phyloP scores from a whole-genome alignment of 2,888 invertebrate genomes.

The Heterodera filipjevi region DNA sequence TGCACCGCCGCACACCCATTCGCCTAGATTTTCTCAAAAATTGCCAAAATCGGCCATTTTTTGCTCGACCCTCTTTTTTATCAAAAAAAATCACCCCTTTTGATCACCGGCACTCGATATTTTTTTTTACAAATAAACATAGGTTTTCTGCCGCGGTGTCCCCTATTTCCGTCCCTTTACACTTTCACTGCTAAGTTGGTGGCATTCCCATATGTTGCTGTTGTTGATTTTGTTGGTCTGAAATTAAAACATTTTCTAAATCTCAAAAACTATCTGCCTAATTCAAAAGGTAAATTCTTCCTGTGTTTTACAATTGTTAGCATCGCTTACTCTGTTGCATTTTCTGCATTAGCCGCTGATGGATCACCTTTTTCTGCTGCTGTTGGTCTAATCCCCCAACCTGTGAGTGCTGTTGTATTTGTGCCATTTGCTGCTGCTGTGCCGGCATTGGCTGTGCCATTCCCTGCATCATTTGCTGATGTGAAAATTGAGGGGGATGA shows the following conservation, averaged over 20 bases:
- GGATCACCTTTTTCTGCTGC: constrained; percentile 5
- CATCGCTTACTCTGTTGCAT: constrained; percentile 23
- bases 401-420: constrained; percentile 23
- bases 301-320: background rate
- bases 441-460: constrained; percentile 3
- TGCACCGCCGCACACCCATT: too few species aligned
- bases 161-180: too few species aligned
- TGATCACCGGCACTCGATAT: too few species aligned
- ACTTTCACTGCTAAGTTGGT: background rate
- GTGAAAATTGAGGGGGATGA: background rate
- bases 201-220: constrained; percentile 5
- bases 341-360: constrained; percentile 12
- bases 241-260: background rate
- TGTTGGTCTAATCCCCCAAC: background rate
- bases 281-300: too few species aligned
- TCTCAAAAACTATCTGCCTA: too few species aligned
- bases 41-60: too few species aligned
- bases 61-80: too few species aligned
- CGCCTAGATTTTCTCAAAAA: too few species aligned
- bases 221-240: constrained; percentile 10
- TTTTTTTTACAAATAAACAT: too few species aligned
- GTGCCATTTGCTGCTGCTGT: constrained; percentile 16
- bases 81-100: too few species aligned
- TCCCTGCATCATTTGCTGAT: constrained; percentile 8
- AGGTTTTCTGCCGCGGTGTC: too few species aligned